These are phyloP conservation scores for Chauna torquata DNA, from an alignment of 2,113 vertebrate genomes.

Conservation along the genomic window DNA sequence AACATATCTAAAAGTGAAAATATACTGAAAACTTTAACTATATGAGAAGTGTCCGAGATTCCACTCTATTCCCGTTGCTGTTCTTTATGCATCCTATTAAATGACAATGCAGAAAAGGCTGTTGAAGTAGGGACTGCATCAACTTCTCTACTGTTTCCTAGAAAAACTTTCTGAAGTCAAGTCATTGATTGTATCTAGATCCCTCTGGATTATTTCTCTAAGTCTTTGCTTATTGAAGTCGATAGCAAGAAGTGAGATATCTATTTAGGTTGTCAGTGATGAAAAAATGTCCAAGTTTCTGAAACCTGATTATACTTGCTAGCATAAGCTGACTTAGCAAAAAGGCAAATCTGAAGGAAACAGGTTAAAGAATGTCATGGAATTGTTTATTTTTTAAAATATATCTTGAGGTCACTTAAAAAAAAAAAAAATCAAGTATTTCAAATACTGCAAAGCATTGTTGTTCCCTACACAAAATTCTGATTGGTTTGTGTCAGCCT, in stretches of 20 bases:
- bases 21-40: neutral
- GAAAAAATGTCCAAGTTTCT: neutral
- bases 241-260: neutral
- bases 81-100: neutral
- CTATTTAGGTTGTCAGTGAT: rapidly evolving
- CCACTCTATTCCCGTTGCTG: neutral
- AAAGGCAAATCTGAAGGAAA: neutral
- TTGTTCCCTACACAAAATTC: neutral
- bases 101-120: neutral
- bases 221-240: neutral
- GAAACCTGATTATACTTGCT: neutral
- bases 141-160: neutral
- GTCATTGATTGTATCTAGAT: neutral
- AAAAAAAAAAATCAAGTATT: neutral
- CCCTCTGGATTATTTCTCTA: neutral
- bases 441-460: neutral
- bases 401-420: neutral
- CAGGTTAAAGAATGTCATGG: neutral
- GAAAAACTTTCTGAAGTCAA: neutral
- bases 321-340: neutral
- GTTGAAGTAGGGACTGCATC: neutral
- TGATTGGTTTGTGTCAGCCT: neutral
- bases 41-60: neutral
- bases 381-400: neutral
- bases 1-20: neutral